Conservation (phyloP, 2,888 invertebrate species). For the Conops quadrifasciatus region DNA sequence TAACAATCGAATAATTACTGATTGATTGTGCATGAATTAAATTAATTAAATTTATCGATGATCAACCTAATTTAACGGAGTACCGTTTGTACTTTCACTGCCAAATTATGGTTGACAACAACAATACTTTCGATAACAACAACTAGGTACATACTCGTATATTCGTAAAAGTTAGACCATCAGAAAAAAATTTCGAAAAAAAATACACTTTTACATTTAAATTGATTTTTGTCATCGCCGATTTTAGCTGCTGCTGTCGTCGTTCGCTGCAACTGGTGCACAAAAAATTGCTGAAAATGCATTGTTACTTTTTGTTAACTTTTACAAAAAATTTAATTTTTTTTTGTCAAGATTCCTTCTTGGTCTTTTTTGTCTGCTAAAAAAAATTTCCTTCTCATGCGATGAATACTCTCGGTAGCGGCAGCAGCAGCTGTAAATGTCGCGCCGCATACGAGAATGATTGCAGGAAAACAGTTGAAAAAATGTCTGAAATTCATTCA, state of each 20-base stretch:
- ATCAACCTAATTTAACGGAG: constrained; percentile 22
- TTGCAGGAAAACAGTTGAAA: constrained; percentile 5
- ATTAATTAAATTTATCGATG: constrained; percentile 21
- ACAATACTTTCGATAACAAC: not conserved
- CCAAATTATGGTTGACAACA: not conserved
- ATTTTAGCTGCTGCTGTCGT: constrained; percentile 11
- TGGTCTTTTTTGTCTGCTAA: not conserved
- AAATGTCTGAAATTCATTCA: constrained; percentile 31
- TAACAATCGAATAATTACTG: no score
- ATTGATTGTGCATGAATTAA: not conserved
- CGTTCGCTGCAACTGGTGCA: not conserved
- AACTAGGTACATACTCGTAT: not conserved
- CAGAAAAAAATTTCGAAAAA: not conserved
- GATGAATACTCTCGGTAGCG: constrained; percentile 2
- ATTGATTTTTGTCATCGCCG: constrained; percentile 31
- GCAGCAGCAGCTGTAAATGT: constrained; percentile 25
- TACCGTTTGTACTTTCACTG: not conserved
- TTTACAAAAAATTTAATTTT: not conserved
- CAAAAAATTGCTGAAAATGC: constrained; percentile 20
- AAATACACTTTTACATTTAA: constrained; percentile 3
- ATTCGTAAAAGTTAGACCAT: not conserved
- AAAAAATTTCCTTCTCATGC: not conserved
- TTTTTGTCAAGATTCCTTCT: no score
- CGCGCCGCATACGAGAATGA: constrained; percentile 1
- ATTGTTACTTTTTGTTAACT: not conserved